phyloP scores from a whole-genome alignment of 30 jellyfish, hydroid and myxozoan species.

The Rhopilema esculentum region DNA sequence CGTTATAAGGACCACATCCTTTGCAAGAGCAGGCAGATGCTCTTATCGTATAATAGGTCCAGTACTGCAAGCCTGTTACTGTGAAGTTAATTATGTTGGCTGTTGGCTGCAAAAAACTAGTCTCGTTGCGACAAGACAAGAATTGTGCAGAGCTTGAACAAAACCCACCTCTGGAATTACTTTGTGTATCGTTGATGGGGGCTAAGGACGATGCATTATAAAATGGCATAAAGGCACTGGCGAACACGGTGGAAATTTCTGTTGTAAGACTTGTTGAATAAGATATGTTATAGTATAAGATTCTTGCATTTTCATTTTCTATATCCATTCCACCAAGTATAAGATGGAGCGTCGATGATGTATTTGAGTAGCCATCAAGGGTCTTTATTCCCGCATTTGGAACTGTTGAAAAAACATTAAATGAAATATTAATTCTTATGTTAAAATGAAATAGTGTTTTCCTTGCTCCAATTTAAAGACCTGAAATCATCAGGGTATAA shows the following conservation, averaged over 20 bases:
- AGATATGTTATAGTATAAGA: conserved; percentile 51
- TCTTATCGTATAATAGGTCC: conserved; percentile 42
- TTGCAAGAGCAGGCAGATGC: conserved; percentile 68
- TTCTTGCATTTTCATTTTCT: conserved; percentile 50
- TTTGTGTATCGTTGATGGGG: neutral
- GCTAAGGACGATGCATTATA: neutral
- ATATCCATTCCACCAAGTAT: conserved; percentile 41
- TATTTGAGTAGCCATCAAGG: neutral
- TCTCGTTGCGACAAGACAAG: neutral
- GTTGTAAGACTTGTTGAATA: neutral
- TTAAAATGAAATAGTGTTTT: too few relatives aligned
- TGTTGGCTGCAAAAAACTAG: neutral
- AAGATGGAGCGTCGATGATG: conserved; percentile 34
- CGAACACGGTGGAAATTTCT: neutral
- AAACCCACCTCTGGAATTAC: neutral
- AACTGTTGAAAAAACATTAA: neutral
- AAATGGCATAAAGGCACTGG: neutral
- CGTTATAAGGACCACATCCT: conserved; percentile 64
- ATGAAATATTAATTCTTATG: too few relatives aligned
- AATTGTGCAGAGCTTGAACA: neutral
- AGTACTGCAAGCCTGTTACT: conserved; percentile 16
- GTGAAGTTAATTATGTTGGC: conserved; percentile 11
- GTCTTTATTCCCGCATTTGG: conserved; percentile 12
- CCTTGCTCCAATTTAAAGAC: too few relatives aligned
- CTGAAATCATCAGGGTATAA: too few relatives aligned